A percentile compares a stretch with the other conserved stretches of the same genome.
phyloP scores from a whole-genome alignment of 2,113 vertebrate species.

The Coturnix japonica region DNA sequence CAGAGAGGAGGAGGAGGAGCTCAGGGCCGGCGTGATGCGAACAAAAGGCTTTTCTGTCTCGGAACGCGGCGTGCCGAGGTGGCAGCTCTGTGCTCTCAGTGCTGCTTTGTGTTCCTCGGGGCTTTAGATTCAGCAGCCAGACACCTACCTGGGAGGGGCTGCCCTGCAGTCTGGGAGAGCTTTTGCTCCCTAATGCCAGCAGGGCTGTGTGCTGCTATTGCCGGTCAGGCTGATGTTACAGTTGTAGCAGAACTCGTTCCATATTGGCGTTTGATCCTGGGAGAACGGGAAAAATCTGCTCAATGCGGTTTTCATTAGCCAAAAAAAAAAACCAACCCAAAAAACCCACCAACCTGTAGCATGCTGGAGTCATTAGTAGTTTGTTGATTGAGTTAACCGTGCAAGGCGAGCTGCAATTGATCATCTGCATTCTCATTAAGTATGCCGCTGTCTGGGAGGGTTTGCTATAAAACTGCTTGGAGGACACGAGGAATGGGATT shows the following conservation, averaged over 20 bases:
- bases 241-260: conserved; percentile 51
- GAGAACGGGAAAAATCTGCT: conserved; percentile 41
- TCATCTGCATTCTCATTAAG: conserved; percentile 68
- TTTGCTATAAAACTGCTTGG: conserved; percentile 1
- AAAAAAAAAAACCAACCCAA: not conserved
- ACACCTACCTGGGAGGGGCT: not conserved
- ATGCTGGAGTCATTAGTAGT: conserved; percentile 65
- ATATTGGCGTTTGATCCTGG: conserved; percentile 59
- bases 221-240: conserved; percentile 54
- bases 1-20: not conserved
- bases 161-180: not conserved
- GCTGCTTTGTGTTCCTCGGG: not conserved
- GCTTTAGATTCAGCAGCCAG: not conserved
- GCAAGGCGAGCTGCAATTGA: conserved; percentile 65
- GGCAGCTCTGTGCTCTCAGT: not conserved
- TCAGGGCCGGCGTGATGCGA: not conserved
- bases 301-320: conserved; percentile 58
- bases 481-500: not conserved
- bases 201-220: not conserved
- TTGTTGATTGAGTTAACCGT: conserved; percentile 69
- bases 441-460: not conserved
- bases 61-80: accelerated
- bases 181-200: not conserved
- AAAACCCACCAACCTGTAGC: not conserved
- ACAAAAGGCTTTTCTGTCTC: conserved; percentile 43